Conservation (phyloP, 1,140 invertebrate genomes). For the Polyergus mexicanus region DNA sequence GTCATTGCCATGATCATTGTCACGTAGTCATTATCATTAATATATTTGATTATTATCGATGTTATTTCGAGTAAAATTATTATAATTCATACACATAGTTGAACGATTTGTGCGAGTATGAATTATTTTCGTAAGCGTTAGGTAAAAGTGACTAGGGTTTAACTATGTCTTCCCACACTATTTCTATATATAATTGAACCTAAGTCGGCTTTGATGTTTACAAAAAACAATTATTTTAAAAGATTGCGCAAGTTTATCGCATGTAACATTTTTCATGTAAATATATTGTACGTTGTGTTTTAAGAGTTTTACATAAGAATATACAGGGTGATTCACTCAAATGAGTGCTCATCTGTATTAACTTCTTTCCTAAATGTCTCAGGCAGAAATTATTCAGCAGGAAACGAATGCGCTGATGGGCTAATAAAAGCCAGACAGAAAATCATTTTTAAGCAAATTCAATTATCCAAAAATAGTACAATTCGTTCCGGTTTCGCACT, state of each 20-base stretch:
- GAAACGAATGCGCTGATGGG: not conserved
- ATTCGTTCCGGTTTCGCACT: not conserved
- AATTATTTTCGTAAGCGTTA: slow-evolving; percentile 26
- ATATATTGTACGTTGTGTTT: slow-evolving; percentile 37
- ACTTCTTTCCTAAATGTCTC: slow-evolving; percentile 9
- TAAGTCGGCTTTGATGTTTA: not conserved
- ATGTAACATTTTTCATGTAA: slow-evolving; percentile 35
- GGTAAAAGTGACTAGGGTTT: slow-evolving; percentile 4
- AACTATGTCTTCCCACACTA: not conserved
- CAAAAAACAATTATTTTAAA: not conserved
- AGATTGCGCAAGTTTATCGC: slow-evolving; percentile 20
- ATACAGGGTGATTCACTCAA: slow-evolving; percentile 12
- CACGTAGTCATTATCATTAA: slow-evolving; percentile 14
- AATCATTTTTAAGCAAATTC: no score
- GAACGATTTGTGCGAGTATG: not conserved
- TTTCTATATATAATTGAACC: not conserved
- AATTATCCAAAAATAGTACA: no score
- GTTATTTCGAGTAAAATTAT: slow-evolving; percentile 9
- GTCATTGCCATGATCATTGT: slow-evolving; percentile 19
- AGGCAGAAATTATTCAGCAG: not conserved
- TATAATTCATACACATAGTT: not conserved
- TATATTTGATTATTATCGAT: slow-evolving; percentile 29
- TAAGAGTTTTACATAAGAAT: slow-evolving; percentile 47
- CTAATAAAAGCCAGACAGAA: no score
- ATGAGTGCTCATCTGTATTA: slow-evolving; percentile 16